Conservation (phyloP, 2,888 invertebrate genomes). For the Gymnosoma rotundatum region DNA sequence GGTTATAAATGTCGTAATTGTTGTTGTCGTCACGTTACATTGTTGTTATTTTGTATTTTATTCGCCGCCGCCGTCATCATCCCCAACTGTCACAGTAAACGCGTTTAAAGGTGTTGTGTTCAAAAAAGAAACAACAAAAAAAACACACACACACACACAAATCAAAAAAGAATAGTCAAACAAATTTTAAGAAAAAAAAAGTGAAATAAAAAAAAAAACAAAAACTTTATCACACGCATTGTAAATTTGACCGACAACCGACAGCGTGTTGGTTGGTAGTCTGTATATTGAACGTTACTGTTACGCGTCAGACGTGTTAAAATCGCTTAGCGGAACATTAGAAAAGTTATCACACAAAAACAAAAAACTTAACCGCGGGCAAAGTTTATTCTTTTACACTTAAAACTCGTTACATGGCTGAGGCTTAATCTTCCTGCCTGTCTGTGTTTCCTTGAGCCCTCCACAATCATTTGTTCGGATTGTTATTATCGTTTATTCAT, state of each 20-base stretch:
- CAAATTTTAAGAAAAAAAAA: conserved; percentile 7
- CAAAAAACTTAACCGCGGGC: conserved; percentile 69
- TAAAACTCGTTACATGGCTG: conserved; percentile 27
- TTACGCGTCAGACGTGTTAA: conserved; percentile 62
- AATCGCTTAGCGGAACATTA: conserved; percentile 64
- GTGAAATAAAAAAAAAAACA: not conserved
- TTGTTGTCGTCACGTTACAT: conserved; percentile 53
- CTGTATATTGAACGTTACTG: conserved; percentile 58
- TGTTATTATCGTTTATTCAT: conserved; percentile 29
- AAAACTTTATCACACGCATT: conserved; percentile 53
- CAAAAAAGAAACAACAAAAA: conserved; percentile 12
- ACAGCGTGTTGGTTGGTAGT: conserved; percentile 48
- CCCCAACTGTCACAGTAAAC: conserved; percentile 59
- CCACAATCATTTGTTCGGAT: conserved; percentile 1
- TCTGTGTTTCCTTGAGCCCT: not conserved
- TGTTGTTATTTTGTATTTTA: conserved; percentile 51
- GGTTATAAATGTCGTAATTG: conserved; percentile 36
- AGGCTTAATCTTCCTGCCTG: not conserved
- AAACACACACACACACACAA: too few relatives aligned
- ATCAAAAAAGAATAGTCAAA: conserved; percentile 31
- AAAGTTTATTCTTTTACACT: conserved; percentile 38
- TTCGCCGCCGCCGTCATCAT: conserved; percentile 44
- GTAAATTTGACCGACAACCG: conserved; percentile 52
- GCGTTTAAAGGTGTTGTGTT: conserved; percentile 59
- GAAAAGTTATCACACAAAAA: conserved; percentile 64